Conservation (phyloP, 2,888 invertebrate genomes). For the Oxytorus armatus region DNA sequence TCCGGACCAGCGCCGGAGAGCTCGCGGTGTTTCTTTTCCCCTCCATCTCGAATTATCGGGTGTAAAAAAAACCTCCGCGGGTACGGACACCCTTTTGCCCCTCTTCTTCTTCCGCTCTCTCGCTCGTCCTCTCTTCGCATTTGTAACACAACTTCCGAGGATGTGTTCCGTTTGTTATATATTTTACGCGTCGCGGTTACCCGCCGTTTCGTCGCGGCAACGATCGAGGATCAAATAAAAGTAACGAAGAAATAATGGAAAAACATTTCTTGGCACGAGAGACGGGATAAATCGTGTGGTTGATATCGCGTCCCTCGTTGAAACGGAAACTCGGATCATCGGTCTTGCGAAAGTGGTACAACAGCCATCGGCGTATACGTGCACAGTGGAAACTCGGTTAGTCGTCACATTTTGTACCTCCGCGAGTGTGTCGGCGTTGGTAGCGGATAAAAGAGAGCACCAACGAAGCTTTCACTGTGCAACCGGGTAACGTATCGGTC, state of each 20-base stretch:
- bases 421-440: too few species aligned
- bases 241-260: conserved; percentile 1
- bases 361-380: not conserved
- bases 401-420: not conserved
- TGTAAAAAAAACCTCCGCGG: conserved; percentile 63
- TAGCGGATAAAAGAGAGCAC: not conserved
- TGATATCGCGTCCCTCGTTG: conserved; percentile 59
- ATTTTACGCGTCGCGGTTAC: conserved; percentile 29
- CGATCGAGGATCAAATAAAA: not conserved
- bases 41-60: conserved; percentile 43
- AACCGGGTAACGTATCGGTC: not conserved
- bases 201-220: conserved; percentile 17
- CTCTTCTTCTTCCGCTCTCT: conserved; percentile 50
- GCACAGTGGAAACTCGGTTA: conserved; percentile 11
- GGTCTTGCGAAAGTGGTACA: conserved; percentile 61
- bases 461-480: conserved; percentile 8
- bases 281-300: conserved; percentile 49
- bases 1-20: conserved; percentile 78
- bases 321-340: conserved; percentile 64
- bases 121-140: conserved; percentile 41
- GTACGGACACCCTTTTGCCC: conserved; percentile 64
- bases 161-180: conserved; percentile 38
- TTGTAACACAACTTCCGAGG: conserved; percentile 29
- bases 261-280: conserved; percentile 50
- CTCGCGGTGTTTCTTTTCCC: conserved; percentile 64